These are phyloP conservation scores for Drepanosiphum platanoidis DNA, from an alignment of 2,888 invertebrate genomes.

Conservation along the genomic window DNA sequence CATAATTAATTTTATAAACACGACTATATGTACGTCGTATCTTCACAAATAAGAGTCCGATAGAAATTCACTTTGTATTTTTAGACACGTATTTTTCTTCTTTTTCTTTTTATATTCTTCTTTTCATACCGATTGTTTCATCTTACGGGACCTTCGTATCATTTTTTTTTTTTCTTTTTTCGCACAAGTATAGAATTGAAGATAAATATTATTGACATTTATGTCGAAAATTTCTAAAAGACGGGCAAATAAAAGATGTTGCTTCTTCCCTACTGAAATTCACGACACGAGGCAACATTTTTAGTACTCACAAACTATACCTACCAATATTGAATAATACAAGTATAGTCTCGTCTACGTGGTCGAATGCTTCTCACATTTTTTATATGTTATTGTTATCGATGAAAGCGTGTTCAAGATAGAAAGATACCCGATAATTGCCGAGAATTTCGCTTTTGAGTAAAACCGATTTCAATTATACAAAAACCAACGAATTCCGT, in stretches of 20 bases:
- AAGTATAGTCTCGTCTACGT: background rate
- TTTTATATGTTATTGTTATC: no score
- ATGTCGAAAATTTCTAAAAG: background rate
- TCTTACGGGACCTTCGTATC: background rate
- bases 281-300: background rate
- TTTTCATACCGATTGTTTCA: background rate
- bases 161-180: background rate
- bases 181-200: background rate
- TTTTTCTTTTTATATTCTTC: background rate
- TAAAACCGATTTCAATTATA: slow-evolving; percentile 13
- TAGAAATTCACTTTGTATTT: background rate
- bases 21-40: no score
- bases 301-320: background rate
- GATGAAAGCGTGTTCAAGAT: no score
- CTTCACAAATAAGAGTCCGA: background rate
- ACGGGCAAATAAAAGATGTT: background rate
- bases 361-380: background rate
- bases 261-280: background rate
- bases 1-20: background rate
- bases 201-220: background rate
- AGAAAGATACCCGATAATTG: background rate
- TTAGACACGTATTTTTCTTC: background rate
- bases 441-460: background rate
- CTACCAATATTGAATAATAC: background rate
- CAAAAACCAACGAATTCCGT: slow-evolving; percentile 14